A percentile compares a stretch with the other conserved stretches of the same genome.
phyloP scores from a whole-genome alignment of 1,140 invertebrate species.

The Apis florea region DNA sequence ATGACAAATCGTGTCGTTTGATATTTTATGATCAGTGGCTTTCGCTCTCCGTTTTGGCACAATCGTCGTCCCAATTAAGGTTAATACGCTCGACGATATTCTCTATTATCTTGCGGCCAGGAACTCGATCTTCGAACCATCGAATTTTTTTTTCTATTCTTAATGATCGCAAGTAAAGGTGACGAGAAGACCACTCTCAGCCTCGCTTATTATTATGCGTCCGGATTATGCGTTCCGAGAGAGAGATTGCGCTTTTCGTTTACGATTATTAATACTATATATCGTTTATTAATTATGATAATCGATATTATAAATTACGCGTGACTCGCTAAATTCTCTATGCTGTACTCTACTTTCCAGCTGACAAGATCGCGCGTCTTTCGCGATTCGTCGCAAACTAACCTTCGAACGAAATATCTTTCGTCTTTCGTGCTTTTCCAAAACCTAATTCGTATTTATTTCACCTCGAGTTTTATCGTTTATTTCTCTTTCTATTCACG shows the following conservation, averaged over 20 bases:
- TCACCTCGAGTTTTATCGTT: neutral
- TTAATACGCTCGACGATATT: neutral
- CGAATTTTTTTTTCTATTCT: neutral
- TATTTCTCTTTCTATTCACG: neutral
- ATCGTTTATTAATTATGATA: slow-evolving; percentile 55
- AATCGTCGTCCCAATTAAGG: slow-evolving; percentile 41
- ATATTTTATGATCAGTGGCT: neutral
- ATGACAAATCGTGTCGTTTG: neutral
- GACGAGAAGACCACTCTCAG: neutral
- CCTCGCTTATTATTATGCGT: neutral
- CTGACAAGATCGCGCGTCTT: neutral
- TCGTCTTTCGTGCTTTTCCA: neutral
- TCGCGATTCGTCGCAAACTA: neutral
- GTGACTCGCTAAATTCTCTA: slow-evolving; percentile 62
- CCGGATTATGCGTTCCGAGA: slow-evolving; percentile 33
- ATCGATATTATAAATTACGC: slow-evolving; percentile 66
- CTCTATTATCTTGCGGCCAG: neutral
- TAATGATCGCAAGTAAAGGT: neutral
- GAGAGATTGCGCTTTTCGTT: slow-evolving; percentile 19
- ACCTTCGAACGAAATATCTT: neutral
- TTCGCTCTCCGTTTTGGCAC: slow-evolving; percentile 53
- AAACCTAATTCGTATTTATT: no score
- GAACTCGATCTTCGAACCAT: neutral
- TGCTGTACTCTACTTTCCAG: slow-evolving; percentile 60
- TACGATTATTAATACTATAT: slow-evolving; percentile 59